These are phyloP conservation scores for Drosophila borborema DNA, from an alignment of 2,888 invertebrate genomes.

Conservation along the genomic window DNA sequence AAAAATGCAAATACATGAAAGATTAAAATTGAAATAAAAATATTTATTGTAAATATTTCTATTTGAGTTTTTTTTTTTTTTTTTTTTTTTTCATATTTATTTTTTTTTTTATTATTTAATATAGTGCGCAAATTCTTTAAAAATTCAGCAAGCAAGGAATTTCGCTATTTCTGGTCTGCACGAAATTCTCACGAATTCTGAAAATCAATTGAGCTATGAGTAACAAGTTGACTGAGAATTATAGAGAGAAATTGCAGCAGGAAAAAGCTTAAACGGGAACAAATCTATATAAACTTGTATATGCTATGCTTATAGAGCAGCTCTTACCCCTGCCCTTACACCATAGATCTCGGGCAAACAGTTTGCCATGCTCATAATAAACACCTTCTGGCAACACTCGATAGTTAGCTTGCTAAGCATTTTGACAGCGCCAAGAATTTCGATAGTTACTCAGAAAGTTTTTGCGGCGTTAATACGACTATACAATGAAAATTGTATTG, in stretches of 20 bases:
- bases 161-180: too few relatives aligned
- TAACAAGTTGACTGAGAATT: not conserved
- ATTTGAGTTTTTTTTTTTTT: not conserved
- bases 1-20: not conserved
- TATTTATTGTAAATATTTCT: not conserved
- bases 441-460: conserved; percentile 3
- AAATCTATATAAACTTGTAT: not conserved
- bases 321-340: too few relatives aligned
- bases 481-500: not conserved
- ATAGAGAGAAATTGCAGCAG: too few relatives aligned
- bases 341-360: not conserved
- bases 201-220: not conserved
- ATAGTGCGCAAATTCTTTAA: too few relatives aligned
- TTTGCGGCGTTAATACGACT: not conserved
- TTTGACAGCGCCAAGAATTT: not conserved
- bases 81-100: too few relatives aligned
- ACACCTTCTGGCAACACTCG: not conserved
- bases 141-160: too few relatives aligned
- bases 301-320: too few relatives aligned
- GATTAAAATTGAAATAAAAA: not conserved
- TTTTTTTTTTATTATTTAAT: not conserved
- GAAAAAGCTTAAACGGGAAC: too few relatives aligned
- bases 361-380: not conserved
- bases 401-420: not conserved
- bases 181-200: not conserved